Percentiles rank a stretch among this genome's conserved stretches.
phyloP scores from a whole-genome alignment of 2,888 invertebrate species.

The Coenonympha glycerion region DNA sequence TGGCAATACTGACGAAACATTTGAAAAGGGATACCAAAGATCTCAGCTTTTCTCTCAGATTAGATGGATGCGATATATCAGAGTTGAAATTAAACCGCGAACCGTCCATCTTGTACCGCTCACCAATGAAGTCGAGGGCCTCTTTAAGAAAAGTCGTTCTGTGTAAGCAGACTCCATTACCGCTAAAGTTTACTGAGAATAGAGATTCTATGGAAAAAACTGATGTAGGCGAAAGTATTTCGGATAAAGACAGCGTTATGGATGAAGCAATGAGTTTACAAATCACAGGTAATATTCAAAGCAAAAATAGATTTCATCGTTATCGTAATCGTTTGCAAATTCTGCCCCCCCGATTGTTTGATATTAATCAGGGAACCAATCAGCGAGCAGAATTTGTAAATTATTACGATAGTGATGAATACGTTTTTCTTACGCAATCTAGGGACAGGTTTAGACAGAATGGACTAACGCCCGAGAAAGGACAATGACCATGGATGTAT shows the following conservation, averaged over 20 bases:
- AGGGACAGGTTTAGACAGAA: too few relatives aligned
- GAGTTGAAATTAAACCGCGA: slow-evolving; percentile 38
- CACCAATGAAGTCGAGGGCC: slow-evolving; percentile 48
- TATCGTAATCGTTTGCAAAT: too few relatives aligned
- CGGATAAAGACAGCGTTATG: slow-evolving; percentile 37
- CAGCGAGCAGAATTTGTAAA: too few relatives aligned
- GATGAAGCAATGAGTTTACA: slow-evolving; percentile 57
- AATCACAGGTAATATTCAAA: slow-evolving; percentile 44
- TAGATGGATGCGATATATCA: slow-evolving; percentile 51
- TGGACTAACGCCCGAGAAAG: too few relatives aligned
- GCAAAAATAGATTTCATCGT: neutral
- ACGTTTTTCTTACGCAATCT: too few relatives aligned
- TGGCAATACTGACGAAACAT: slow-evolving; percentile 51
- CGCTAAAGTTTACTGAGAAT: neutral
- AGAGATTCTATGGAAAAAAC: neutral
- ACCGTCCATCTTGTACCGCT: slow-evolving; percentile 51
- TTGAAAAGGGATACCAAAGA: slow-evolving; percentile 48
- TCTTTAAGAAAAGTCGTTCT: slow-evolving; percentile 57
- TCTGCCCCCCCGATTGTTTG: too few relatives aligned
- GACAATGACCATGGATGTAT: too few relatives aligned
- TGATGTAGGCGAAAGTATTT: slow-evolving; percentile 18
- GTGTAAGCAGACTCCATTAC: slow-evolving; percentile 35
- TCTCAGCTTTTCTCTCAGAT: slow-evolving; percentile 57
- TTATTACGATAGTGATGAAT: too few relatives aligned
- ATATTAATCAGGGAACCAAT: too few relatives aligned